Evolutionary conservation across 2,888 invertebrate species (phyloP).

Genomic region (Acanthoscelides obtectus): DNA sequence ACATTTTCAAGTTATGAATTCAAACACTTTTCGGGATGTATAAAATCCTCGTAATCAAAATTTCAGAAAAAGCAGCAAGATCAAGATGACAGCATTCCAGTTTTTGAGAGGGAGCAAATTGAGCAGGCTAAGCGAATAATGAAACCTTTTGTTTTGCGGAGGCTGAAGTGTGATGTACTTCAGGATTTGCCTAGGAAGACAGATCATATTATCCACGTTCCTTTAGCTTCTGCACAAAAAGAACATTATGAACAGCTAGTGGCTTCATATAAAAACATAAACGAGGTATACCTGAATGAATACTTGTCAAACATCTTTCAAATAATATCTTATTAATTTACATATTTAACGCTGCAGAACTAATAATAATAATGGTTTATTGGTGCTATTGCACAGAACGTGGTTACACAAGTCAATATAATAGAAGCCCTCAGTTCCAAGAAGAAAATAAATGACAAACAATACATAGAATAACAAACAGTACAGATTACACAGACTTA

Average conservation of each 20-base stretch:
- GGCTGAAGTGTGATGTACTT: slow-evolving; percentile 83
- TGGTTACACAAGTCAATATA: too few relatives aligned
- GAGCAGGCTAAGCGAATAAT: slow-evolving; percentile 92
- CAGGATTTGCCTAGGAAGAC: slow-evolving; percentile 80
- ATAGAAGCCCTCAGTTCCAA: too few relatives aligned
- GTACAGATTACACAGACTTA: too few relatives aligned
- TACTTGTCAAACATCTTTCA: not conserved
- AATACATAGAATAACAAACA: too few relatives aligned
- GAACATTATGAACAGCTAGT: slow-evolving; percentile 72
- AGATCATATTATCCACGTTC: slow-evolving; percentile 62
- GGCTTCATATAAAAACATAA: slow-evolving; percentile 60
- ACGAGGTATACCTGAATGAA: slow-evolving; percentile 14
- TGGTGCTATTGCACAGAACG: too few relatives aligned
- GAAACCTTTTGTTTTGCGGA: slow-evolving; percentile 88
- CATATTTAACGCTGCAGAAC: too few relatives aligned
- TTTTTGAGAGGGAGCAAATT: slow-evolving; percentile 88
- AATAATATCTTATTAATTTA: too few relatives aligned
- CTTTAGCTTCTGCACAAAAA: slow-evolving; percentile 70
- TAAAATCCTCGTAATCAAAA: too few relatives aligned
- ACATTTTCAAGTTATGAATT: too few relatives aligned
- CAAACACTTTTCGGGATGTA: too few relatives aligned
- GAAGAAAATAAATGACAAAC: too few relatives aligned
- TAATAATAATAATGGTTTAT: too few relatives aligned
- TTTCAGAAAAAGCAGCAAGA: slow-evolving; percentile 24
- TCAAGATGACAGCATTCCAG: slow-evolving; percentile 58